phyloP scores from a whole-genome alignment of 2,113 vertebrate genomes.

The Takifugu bimaculatus region DNA sequence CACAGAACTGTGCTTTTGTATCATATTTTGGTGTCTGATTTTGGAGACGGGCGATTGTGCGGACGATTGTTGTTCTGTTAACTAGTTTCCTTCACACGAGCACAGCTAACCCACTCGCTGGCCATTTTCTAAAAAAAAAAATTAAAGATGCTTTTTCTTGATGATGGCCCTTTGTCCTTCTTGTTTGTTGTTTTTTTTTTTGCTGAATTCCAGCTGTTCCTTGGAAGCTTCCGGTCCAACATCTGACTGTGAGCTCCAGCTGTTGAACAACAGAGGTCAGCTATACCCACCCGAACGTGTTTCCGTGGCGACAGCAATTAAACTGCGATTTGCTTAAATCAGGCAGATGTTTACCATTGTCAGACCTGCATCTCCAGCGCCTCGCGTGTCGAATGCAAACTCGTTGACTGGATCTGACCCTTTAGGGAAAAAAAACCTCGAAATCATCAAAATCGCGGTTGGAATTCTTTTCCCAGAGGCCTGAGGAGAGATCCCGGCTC shows the following conservation, averaged over 20 bases:
- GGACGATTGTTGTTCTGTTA: constrained; percentile 77
- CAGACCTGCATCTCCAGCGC: no score
- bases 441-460: constrained; percentile 5
- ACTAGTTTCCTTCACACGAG: constrained; percentile 82
- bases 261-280: neutral
- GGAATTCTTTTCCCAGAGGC: constrained; percentile 22
- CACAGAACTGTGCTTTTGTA: constrained; percentile 69
- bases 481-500: constrained; percentile 39
- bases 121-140: constrained; percentile 84
- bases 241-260: constrained; percentile 36
- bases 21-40: constrained; percentile 63
- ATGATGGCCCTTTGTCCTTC: constrained; percentile 39
- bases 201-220: constrained; percentile 17
- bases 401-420: no score
- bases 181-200: constrained; percentile 30
- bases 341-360: neutral
- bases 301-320: constrained; percentile 4
- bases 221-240: constrained; percentile 13
- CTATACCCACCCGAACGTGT: neutral
- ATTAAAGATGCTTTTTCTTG: constrained; percentile 70
- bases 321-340: neutral
- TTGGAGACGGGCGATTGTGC: constrained; percentile 59
- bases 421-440: neutral
- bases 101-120: constrained; percentile 91
- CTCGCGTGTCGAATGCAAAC: no score